phyloP scores from a whole-genome alignment of 2,888 invertebrate genomes.

The Creontiades dilutus region DNA sequence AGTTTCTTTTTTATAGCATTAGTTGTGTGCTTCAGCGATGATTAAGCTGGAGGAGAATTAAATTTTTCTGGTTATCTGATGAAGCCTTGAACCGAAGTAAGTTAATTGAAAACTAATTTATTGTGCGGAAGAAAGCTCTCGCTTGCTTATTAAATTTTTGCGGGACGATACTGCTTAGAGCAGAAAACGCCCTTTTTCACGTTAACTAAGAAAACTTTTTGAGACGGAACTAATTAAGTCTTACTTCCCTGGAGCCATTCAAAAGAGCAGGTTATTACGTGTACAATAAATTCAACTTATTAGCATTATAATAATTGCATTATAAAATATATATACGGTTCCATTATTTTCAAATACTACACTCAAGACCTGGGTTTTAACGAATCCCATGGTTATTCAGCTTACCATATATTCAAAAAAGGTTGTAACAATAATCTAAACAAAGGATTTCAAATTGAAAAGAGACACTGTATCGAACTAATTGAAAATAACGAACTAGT shows the following conservation, averaged over 20 bases:
- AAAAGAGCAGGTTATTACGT: background rate
- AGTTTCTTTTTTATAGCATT: too few species aligned
- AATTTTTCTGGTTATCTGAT: slow-evolving; percentile 30
- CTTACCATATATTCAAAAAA: too few species aligned
- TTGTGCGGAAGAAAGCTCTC: slow-evolving; percentile 55
- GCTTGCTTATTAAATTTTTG: slow-evolving; percentile 65
- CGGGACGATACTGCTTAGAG: background rate
- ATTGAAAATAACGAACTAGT: too few species aligned
- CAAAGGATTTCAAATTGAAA: too few species aligned
- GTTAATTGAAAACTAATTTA: slow-evolving; percentile 69
- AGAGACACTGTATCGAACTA: too few species aligned
- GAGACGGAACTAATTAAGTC: slow-evolving; percentile 25
- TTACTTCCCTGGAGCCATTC: background rate
- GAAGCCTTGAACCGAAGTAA: slow-evolving; percentile 48
- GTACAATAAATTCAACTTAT: too few species aligned
- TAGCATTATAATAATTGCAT: too few species aligned
- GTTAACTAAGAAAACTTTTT: slow-evolving; percentile 2
- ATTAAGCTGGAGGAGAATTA: slow-evolving; percentile 34
- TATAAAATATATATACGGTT: too few species aligned
- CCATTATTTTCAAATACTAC: too few species aligned
- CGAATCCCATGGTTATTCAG: too few species aligned
- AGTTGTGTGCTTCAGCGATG: background rate
- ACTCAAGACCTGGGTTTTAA: too few species aligned
- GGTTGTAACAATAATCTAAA: too few species aligned
- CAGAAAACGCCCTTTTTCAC: background rate